Conservation (phyloP, 2,113 vertebrate genomes). For the Pterocles burchelli region DNA sequence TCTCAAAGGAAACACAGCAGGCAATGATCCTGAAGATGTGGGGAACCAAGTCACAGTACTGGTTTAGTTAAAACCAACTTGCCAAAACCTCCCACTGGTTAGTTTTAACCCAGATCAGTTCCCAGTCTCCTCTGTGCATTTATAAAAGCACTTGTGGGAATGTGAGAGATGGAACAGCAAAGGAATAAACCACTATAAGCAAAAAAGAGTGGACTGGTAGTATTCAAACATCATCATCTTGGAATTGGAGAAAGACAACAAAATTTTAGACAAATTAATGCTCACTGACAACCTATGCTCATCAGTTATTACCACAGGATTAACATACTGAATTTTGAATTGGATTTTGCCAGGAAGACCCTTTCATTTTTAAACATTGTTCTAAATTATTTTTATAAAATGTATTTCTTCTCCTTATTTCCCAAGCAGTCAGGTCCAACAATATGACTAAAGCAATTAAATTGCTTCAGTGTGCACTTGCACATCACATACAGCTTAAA, state of each 20-base stretch:
- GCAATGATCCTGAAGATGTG: neutral
- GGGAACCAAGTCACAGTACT: neutral
- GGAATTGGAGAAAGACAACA: neutral
- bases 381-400: neutral
- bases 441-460: neutral
- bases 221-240: neutral
- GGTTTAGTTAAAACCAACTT: neutral
- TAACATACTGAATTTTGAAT: neutral
- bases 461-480: neutral
- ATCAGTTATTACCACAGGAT: neutral
- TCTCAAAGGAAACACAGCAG: neutral
- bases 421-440: neutral
- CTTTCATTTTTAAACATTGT: neutral
- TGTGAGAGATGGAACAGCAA: rapidly evolving
- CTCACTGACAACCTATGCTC: neutral
- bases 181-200: neutral
- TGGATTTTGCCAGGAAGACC: neutral
- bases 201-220: neutral
- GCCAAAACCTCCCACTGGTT: neutral
- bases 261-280: neutral
- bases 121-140: neutral
- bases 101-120: neutral
- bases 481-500: neutral
- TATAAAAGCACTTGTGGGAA: neutral
- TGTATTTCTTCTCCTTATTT: neutral